Conservation (phyloP, 2,888 invertebrate genomes). For the Tachina lurida region DNA sequence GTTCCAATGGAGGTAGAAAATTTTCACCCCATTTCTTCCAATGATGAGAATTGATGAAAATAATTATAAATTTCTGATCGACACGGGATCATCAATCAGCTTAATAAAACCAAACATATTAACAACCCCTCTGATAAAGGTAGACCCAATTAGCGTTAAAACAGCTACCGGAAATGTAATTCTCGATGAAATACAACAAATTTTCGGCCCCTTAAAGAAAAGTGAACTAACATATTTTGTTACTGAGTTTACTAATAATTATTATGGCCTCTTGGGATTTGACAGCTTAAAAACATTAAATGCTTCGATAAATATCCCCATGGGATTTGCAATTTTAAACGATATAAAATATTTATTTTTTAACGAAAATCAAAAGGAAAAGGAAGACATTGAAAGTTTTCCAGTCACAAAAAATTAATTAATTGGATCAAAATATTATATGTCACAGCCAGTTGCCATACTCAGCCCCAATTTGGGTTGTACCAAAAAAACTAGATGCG, state of each 20-base stretch:
- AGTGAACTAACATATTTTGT: neutral
- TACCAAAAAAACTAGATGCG: too few relatives aligned
- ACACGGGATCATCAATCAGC: neutral
- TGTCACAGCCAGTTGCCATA: too few relatives aligned
- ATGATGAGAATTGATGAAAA: neutral
- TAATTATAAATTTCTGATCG: conserved; percentile 9
- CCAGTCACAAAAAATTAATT: neutral
- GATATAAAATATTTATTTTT: conserved; percentile 4
- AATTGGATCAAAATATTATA: too few relatives aligned
- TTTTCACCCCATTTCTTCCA: neutral
- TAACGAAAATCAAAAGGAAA: neutral
- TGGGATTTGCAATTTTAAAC: neutral
- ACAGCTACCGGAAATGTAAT: conserved; percentile 19
- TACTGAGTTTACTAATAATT: conserved; percentile 4
- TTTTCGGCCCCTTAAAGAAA: neutral
- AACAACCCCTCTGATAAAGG: neutral
- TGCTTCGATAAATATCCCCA: neutral
- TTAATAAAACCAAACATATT: neutral
- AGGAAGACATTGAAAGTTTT: neutral
- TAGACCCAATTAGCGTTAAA: neutral
- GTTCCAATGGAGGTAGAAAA: neutral
- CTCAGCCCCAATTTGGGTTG: too few relatives aligned
- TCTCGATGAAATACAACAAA: neutral
- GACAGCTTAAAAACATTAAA: neutral
- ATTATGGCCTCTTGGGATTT: neutral